Evolutionary conservation across 2,113 vertebrate species (phyloP).

Genomic region (Melanerpes aurifrons): DNA sequence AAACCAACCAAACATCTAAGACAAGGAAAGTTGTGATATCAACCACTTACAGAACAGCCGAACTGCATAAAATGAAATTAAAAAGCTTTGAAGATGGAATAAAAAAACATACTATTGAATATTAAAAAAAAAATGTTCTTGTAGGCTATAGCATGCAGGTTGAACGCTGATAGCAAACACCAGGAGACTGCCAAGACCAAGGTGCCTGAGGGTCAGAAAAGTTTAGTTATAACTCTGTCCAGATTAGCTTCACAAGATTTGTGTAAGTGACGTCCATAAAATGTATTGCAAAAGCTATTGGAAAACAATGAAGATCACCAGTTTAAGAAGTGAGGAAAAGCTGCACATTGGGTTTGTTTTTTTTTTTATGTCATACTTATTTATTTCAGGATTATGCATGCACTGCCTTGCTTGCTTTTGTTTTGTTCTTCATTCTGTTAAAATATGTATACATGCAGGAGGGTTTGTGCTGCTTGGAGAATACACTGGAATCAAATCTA

Average conservation of each 20-base stretch:
- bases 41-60: neutral
- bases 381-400: neutral
- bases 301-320: neutral
- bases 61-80: neutral
- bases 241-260: conserved; percentile 13
- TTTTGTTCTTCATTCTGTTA: neutral
- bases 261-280: neutral
- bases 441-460: neutral
- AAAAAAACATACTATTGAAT: neutral
- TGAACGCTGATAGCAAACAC: conserved; percentile 10
- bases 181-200: neutral
- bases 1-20: neutral
- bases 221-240: neutral
- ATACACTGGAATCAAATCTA: neutral
- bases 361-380: neutral
- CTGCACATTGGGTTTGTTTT: neutral
- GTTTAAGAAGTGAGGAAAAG: neutral
- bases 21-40: neutral
- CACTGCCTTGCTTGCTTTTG: neutral
- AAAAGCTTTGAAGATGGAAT: conserved; percentile 9
- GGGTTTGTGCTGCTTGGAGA: neutral
- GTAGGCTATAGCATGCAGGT: neutral
- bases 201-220: conserved; percentile 19
- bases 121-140: neutral
- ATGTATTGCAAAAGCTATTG: neutral